These are phyloP conservation scores for Mercenaria mercenaria DNA, from an alignment of 1,140 invertebrate genomes.

Conservation along the genomic window DNA sequence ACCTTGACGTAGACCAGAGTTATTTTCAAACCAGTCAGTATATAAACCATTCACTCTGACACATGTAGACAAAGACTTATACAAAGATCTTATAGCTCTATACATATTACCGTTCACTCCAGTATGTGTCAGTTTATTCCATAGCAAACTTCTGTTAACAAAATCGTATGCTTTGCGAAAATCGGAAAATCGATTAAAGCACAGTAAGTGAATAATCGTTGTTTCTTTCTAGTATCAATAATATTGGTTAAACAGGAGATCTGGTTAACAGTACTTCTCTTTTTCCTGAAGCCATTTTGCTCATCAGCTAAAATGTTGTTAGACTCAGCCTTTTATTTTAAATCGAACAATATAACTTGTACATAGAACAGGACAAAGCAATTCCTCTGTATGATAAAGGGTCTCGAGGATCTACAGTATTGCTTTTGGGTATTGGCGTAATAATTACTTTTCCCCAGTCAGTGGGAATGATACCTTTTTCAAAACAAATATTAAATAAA, in stretches of 20 bases:
- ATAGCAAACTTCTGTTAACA: not conserved
- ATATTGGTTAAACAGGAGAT: not conserved
- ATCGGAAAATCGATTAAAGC: not conserved
- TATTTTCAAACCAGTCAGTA: conserved; percentile 32
- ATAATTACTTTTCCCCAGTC: not conserved
- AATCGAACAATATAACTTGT: too few relatives aligned
- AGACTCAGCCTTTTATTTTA: too few relatives aligned
- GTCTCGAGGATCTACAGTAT: too few relatives aligned
- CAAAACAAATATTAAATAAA: not conserved
- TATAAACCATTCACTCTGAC: not conserved
- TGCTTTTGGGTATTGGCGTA: too few relatives aligned
- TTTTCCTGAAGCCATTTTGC: conserved; percentile 24
- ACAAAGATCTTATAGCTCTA: conserved; percentile 3
- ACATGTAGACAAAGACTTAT: not conserved
- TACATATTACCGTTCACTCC: conserved; percentile 3
- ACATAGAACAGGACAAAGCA: too few relatives aligned
- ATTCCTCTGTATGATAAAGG: not conserved
- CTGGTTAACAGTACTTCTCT: not conserved
- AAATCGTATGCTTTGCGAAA: conserved; percentile 23
- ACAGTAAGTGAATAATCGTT: not conserved
- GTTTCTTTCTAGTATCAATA: conserved; percentile 15
- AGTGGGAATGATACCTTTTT: not conserved
- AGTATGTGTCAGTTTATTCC: not conserved
- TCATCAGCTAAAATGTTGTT: conserved; percentile 1
- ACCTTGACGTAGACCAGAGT: conserved; percentile 49